Base-by-base conservation (phyloP, 2,113 vertebrate species). In the Podocnemis expansa region DNA sequence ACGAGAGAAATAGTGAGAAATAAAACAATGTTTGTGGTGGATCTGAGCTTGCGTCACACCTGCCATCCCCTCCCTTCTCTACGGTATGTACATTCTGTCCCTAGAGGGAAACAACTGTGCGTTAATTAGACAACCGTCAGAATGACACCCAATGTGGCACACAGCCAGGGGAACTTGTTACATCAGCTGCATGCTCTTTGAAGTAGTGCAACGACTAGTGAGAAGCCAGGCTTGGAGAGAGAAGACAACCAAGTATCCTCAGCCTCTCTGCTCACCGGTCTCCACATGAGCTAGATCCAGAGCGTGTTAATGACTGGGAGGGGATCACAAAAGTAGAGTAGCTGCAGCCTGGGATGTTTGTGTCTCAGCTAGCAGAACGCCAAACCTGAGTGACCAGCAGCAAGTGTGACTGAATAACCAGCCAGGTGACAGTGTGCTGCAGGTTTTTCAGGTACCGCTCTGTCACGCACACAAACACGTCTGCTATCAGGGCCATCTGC, bases 361-460 rank as follows among this genome's bases (percentile, higher is more conserved):
- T 87, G 83, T 96, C 97, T 91, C 95, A 56, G 63, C 54, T 41
- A 89, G 86, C 16, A 73, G 89, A 90, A 47, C 85, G 96, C 85
- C 96, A 97, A 97, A 98, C 98, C 97, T 97, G 98, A 96, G 97
- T 96, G 97, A 97, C 97, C 94, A 93, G 98, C 97, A 96, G 92
- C 5, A 93, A 96, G 56, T 96, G 92, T 25, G 89, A 67, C 90
- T 70, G 63, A 41, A 85, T 85, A 89, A 84, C 95, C 89, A 95
- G 54, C 79, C 52, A 95, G 89, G 55, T 91, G 94, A 60, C 82
- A 54, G 95, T 54, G 93, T 93, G 86, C 94, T 76, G 97, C 98
- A 97, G 97, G 98, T 97, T 98, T 98, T 98, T 98, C 98, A 97
- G 97, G 98, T 98, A 97, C 94, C 91, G 81, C 97, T 98, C 93